phyloP scores from a whole-genome alignment of 2,888 invertebrate genomes.

The Isoperla grammatica region DNA sequence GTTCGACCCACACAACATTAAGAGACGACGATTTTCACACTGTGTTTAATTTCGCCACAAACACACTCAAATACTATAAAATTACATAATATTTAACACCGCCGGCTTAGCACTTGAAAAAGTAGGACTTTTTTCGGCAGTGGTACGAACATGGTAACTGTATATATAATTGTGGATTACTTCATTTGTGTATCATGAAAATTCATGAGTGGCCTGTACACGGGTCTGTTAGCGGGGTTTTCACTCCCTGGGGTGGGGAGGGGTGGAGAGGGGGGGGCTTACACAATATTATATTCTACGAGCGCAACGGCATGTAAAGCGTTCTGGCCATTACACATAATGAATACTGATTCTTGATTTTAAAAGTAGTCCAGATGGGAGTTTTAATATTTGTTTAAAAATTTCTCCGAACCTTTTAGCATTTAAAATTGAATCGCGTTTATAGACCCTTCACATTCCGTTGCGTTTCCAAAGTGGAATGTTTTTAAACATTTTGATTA shows the following conservation, averaged over 20 bases:
- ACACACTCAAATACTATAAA: too few relatives aligned
- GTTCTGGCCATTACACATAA: constrained; percentile 10
- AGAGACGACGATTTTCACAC: too few relatives aligned
- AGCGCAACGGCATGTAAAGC: constrained; percentile 5
- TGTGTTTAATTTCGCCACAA: too few relatives aligned
- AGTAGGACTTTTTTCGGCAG: too few relatives aligned
- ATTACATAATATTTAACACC: too few relatives aligned
- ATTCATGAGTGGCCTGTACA: constrained; percentile 1
- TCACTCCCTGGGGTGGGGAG: neutral
- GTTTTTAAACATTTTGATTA: too few relatives aligned
- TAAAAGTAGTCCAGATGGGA: neutral
- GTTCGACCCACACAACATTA: too few relatives aligned
- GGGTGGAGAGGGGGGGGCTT: neutral
- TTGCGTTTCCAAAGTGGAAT: too few relatives aligned
- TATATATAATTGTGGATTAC: constrained; percentile 14
- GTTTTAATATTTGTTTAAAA: too few relatives aligned
- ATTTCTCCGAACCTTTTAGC: neutral
- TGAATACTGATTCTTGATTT: constrained; percentile 5
- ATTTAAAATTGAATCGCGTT: neutral
- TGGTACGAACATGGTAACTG: neutral
- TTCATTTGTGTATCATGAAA: constrained; percentile 15
- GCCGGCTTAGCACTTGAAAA: too few relatives aligned
- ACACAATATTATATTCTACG: constrained; percentile 7
- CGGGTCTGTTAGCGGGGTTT: neutral
- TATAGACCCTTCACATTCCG: neutral